These are phyloP conservation scores for Cheilosia soror DNA, from an alignment of 2,888 invertebrate genomes.

Conservation along the genomic window DNA sequence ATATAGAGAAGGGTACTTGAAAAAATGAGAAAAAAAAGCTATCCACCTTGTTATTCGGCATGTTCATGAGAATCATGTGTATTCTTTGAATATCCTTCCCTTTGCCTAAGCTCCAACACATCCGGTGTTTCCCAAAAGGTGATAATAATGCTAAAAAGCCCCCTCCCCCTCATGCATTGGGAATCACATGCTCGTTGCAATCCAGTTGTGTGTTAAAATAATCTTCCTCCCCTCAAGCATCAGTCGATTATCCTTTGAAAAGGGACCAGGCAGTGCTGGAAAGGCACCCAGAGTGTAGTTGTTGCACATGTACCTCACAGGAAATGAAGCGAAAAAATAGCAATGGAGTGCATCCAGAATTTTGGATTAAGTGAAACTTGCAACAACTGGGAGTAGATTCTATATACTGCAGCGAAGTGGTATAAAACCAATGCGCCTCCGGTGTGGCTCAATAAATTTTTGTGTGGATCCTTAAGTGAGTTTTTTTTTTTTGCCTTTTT, in stretches of 20 bases:
- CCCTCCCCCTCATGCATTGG: not conserved
- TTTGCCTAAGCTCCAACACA: conserved; percentile 29
- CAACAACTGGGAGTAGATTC: conserved; percentile 29
- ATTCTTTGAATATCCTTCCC: conserved; percentile 36
- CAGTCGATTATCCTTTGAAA: conserved; percentile 22
- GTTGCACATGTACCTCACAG: conserved; percentile 25
- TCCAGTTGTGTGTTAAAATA: conserved; percentile 8
- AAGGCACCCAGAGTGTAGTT: conserved; percentile 14
- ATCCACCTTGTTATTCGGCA: conserved; percentile 20
- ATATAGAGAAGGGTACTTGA: not conserved
- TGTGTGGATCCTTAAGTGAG: conserved; percentile 28
- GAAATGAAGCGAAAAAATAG: conserved; percentile 46
- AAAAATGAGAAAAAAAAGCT: not conserved
- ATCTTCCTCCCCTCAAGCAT: not conserved
- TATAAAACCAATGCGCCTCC: conserved; percentile 16
- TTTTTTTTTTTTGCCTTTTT: not conserved
- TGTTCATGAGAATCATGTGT: conserved; percentile 29
- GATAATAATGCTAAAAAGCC: conserved; percentile 19
- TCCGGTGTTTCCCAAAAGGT: conserved; percentile 16
- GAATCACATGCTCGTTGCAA: not conserved
- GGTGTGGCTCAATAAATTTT: conserved; percentile 28
- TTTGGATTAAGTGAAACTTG: conserved; percentile 52
- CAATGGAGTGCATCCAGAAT: conserved; percentile 42
- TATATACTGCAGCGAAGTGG: conserved; percentile 1
- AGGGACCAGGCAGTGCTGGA: not conserved